Evolutionary conservation across 2,797 vertebrate genomes (phyloP).

Genomic region (Clamator glandarius): DNA sequence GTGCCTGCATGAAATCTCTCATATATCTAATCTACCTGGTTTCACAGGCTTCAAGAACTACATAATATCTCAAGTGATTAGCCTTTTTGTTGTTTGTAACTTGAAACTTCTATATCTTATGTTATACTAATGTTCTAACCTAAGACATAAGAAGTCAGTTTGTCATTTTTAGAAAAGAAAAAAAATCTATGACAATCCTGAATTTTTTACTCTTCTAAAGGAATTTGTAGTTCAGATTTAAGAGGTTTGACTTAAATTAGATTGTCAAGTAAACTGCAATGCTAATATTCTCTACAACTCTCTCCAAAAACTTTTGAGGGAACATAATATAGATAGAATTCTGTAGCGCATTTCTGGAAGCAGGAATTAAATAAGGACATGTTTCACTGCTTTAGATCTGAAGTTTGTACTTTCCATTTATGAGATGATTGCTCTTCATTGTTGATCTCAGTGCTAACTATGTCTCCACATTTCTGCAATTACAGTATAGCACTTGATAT

Average conservation of each 20-base stretch:
- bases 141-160: background rate
- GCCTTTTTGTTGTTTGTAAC: background rate
- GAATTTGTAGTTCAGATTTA: background rate
- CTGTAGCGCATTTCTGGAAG: background rate
- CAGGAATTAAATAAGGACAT: background rate
- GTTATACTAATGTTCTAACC: background rate
- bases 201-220: background rate
- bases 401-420: background rate
- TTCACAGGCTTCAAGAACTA: background rate
- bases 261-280: background rate
- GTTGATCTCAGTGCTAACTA: background rate
- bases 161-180: background rate
- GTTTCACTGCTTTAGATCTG: background rate
- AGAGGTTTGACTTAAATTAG: background rate
- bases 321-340: background rate
- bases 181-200: background rate
- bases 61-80: background rate
- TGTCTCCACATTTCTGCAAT: background rate
- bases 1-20: background rate
- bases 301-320: background rate
- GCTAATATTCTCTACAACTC: background rate
- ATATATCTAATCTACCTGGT: background rate
- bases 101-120: background rate
- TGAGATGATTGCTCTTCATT: background rate
- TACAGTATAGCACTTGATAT: background rate